Conservation (phyloP, 2,797 vertebrate genomes). For the Catamblyrhynchus diadema region DNA sequence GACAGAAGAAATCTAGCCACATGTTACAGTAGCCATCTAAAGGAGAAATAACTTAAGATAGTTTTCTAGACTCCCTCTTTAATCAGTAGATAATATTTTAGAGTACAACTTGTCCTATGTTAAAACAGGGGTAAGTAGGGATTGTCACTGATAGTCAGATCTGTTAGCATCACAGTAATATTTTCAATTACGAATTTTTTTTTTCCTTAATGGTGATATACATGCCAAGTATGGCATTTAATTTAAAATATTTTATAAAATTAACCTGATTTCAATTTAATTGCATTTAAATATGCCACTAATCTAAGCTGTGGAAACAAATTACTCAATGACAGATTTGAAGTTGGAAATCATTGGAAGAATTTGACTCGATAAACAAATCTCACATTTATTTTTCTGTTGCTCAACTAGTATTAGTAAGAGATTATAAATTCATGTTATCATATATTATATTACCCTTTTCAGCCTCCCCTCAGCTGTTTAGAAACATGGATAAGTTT, state of each 20-base stretch:
- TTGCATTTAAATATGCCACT: not conserved
- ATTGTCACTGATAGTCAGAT: not conserved
- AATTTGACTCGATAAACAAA: not conserved
- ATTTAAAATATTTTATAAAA: conserved; percentile 17
- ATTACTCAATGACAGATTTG: not conserved
- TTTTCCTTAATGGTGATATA: not conserved
- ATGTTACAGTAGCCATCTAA: not conserved
- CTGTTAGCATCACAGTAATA: not conserved
- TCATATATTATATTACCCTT: not conserved
- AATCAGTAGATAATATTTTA: not conserved
- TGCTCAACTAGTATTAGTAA: not conserved
- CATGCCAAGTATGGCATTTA: not conserved
- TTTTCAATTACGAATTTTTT: not conserved
- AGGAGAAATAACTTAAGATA: not conserved
- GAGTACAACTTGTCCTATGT: not conserved
- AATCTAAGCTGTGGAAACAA: not conserved
- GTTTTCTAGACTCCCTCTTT: not conserved
- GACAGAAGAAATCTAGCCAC: not conserved
- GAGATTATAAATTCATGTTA: not conserved
- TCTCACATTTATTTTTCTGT: not conserved
- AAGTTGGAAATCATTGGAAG: not conserved
- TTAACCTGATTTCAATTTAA: conserved; percentile 35
- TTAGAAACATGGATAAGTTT: not conserved
- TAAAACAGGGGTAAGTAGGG: not conserved
- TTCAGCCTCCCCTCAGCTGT: not conserved